These are phyloP conservation scores for Diorhabda carinulata DNA, from an alignment of 1,140 invertebrate species.

Conservation along the genomic window DNA sequence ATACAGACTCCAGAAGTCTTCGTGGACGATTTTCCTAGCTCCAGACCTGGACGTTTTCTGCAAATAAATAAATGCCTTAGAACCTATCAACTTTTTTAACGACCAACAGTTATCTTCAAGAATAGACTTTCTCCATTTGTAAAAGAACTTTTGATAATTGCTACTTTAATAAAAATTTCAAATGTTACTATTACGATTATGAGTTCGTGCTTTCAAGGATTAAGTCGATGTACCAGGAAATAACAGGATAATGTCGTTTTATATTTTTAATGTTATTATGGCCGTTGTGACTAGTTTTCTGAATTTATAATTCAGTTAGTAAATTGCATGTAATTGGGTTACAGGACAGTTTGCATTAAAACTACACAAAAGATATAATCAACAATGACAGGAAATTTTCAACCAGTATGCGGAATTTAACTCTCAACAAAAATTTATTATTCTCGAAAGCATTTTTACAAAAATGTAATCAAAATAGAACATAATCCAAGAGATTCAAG, in stretches of 20 bases:
- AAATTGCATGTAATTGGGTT: conserved; percentile 1
- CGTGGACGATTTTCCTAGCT: not conserved
- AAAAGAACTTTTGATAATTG: conserved; percentile 14
- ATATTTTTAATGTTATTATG: not conserved
- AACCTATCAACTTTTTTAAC: conserved; percentile 9
- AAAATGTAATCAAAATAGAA: too few species aligned
- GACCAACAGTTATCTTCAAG: not conserved
- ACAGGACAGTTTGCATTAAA: not conserved
- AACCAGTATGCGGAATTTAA: not conserved
- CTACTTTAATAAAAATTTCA: conserved; percentile 7
- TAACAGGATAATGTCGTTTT: conserved; percentile 2
- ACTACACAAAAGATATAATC: not conserved
- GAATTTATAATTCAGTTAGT: conserved; percentile 1
- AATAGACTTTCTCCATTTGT: conserved; percentile 10
- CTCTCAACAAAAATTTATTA: too few species aligned
- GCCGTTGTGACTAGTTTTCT: not conserved
- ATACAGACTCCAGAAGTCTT: not conserved
- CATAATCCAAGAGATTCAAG: too few species aligned
- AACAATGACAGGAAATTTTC: conserved; percentile 3
- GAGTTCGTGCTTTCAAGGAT: not conserved
- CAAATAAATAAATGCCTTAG: conserved; percentile 10
- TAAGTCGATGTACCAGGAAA: conserved; percentile 2
- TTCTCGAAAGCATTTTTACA: too few species aligned
- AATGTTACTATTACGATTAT: conserved; percentile 9
- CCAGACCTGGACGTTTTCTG: not conserved